These are phyloP conservation scores for Arion vulgaris DNA, from an alignment of 1,140 invertebrate species.

Conservation along the genomic window DNA sequence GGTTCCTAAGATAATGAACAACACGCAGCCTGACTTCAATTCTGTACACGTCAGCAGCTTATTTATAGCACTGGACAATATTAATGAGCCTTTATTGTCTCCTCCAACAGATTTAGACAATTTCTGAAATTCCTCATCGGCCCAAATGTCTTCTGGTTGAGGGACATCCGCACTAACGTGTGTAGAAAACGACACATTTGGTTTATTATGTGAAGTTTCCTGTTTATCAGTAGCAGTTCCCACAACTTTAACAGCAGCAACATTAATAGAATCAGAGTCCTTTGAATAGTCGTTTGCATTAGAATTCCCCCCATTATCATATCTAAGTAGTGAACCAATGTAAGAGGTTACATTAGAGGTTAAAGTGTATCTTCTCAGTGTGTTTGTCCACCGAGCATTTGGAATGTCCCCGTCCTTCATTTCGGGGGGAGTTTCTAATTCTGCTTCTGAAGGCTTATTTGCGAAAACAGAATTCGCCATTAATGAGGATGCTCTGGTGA, in stretches of 20 bases:
- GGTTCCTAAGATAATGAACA: neutral
- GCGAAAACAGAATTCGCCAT: neutral
- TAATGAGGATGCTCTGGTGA: neutral
- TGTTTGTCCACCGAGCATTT: neutral
- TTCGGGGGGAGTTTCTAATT: too few relatives aligned
- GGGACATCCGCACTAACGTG: neutral
- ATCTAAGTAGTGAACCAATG: neutral
- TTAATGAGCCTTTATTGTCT: neutral
- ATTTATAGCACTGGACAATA: neutral
- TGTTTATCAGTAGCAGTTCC: too few relatives aligned
- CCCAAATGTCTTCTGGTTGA: neutral
- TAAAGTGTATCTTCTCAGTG: neutral
- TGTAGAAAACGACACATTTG: neutral
- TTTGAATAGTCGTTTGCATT: neutral
- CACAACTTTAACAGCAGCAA: too few relatives aligned
- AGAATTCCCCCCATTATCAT: neutral
- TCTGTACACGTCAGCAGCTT: conserved; percentile 2
- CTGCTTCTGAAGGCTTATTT: neutral
- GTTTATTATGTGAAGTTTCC: too few relatives aligned
- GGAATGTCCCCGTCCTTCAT: too few relatives aligned
- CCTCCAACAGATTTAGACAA: neutral
- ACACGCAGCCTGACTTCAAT: neutral
- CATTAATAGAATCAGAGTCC: too few relatives aligned
- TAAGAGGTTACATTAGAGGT: neutral
- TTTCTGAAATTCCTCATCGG: neutral